phyloP scores from a whole-genome alignment of 2,888 invertebrate species.

The Acrobasis consociella region DNA sequence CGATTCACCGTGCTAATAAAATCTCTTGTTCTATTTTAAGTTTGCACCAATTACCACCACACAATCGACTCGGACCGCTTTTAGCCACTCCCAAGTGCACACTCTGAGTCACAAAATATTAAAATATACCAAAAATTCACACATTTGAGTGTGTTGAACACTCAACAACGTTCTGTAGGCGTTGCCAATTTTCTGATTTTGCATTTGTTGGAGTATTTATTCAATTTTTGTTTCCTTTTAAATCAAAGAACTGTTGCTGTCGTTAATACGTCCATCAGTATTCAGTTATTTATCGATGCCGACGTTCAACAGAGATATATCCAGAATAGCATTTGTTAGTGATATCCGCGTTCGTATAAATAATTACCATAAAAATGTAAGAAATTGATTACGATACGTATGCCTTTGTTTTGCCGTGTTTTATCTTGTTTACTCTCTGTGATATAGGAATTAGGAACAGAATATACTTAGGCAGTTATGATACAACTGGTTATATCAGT shows the following conservation, averaged over 20 bases:
- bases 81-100: conserved; percentile 52
- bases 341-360: conserved; percentile 52
- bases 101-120: conserved; percentile 49
- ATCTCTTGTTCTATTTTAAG: conserved; percentile 68
- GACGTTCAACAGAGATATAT: conserved; percentile 28
- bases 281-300: conserved; percentile 22
- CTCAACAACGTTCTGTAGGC: conserved; percentile 31
- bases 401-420: conserved; percentile 15
- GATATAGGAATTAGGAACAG: background rate
- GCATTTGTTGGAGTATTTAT: background rate
- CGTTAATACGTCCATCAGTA: background rate
- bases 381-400: conserved; percentile 8
- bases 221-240: background rate
- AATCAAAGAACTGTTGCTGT: background rate
- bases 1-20: conserved; percentile 50
- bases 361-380: conserved; percentile 41
- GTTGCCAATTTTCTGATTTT: conserved; percentile 26
- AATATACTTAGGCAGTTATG: background rate
- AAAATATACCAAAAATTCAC: conserved; percentile 38
- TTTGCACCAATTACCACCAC: conserved; percentile 63
- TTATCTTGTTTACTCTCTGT: background rate
- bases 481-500: background rate
- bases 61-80: conserved; percentile 56
- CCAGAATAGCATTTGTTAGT: conserved; percentile 26
- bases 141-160: conserved; percentile 25